Evolutionary conservation across 2,113 vertebrate species (phyloP).

Genomic region (Myrmecophaga tridactyla): DNA sequence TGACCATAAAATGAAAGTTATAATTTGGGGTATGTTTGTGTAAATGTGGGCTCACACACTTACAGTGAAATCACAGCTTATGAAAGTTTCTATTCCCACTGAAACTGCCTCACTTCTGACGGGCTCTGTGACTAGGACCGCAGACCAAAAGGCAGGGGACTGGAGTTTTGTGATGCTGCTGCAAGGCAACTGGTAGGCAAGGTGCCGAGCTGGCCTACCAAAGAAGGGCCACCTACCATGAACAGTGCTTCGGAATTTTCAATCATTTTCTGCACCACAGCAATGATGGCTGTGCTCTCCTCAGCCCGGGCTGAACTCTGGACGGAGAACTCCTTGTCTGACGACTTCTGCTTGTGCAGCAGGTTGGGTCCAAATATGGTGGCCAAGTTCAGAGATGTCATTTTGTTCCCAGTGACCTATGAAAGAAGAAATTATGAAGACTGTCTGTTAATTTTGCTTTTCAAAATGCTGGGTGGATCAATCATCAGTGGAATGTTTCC

Average conservation of each 20-base stretch:
- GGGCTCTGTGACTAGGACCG: not conserved
- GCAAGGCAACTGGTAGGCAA: not conserved
- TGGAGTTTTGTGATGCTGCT: not conserved
- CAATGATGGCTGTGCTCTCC: constrained; percentile 94
- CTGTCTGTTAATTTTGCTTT: not conserved
- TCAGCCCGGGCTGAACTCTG: constrained; percentile 95
- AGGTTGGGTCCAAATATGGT: constrained; percentile 98
- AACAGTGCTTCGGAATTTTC: constrained; percentile 90
- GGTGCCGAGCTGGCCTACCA: not conserved
- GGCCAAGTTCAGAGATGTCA: constrained; percentile 96
- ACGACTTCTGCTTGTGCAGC: constrained; percentile 95
- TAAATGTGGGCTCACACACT: not conserved
- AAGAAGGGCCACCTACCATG: constrained; percentile 86
- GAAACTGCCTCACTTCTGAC: not conserved
- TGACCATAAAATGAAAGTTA: not conserved
- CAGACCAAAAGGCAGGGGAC: not conserved
- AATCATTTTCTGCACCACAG: constrained; percentile 95
- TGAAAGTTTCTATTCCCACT: not conserved
- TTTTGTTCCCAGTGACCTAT: constrained; percentile 97
- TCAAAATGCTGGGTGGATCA: not conserved
- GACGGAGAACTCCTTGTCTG: constrained; percentile 96
- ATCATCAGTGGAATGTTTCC: not conserved
- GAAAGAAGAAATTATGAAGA: constrained; percentile 65
- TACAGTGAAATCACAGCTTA: not conserved
- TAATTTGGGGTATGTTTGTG: not conserved